Base-by-base conservation (phyloP, 2,888 invertebrate genomes). In the Apocheima hispidaria region DNA sequence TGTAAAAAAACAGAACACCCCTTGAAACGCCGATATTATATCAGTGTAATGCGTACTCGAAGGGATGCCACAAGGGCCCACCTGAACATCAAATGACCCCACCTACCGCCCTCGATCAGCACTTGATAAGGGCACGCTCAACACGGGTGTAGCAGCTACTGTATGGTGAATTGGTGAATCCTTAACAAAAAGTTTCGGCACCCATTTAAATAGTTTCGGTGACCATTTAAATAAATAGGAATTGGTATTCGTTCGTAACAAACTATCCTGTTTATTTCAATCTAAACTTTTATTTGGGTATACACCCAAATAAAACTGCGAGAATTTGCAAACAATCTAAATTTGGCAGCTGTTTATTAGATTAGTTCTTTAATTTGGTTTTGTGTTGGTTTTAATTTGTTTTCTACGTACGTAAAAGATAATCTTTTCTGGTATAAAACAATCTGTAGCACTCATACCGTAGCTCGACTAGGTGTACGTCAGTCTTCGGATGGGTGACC, bases 41-140 rank as follows among this genome's bases (percentile, higher is more conserved):
- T 43, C 43, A 5, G 23, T 20, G 14, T 43, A 44, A 30, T 26
- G 26, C 30, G 36, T 9, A 38, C 46, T 55, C 30, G 26, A 30
- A 26, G 30, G 38, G 30, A 6, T 23, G 5, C 36, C 38, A 12
- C 5, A 16, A 44, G 44, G 28, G 10, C 3, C 28, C 44, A 44
- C 55, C 40, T 26, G 28, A 55, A 26, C 20, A 10, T 48, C 46
- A 40, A 55, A 48, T 48, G 46, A 46, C 28, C 43, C 35, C 33
- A 40, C 55, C 26, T 48, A 6, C 53, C 35, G 53, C 38, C 21
- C 14, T 21, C 55, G 16, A 44, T 41, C 18, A 9, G 28, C 9
- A 28, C 26, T 52, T 48, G 30, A 55, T 46, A 48, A 48, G 46
- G 55, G 48, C 48, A 40, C 18, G 30, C 30, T 33, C 12, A 20